A percentile compares a stretch with the other conserved stretches of the same genome.
Conservation (phyloP, 2,888 invertebrate species). For the Watsonalla cultraria region DNA sequence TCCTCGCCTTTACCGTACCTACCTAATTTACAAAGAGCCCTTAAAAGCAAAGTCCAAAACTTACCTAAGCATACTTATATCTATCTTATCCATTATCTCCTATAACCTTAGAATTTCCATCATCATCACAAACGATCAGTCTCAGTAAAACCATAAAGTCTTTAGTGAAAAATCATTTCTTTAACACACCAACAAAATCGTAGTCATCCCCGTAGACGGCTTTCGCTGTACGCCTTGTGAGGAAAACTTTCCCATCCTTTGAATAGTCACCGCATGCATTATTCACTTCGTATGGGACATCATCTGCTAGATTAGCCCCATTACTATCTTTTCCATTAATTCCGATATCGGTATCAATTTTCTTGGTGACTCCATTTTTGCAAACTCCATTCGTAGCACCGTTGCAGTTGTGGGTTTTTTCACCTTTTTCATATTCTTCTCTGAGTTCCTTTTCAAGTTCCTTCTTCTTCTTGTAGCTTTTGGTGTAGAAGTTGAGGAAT, state of each 20-base stretch:
- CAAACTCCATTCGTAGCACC: constrained; percentile 19
- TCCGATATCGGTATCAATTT: constrained; percentile 33
- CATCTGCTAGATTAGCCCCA: constrained; percentile 34
- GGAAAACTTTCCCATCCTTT: constrained; percentile 52
- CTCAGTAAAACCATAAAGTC: constrained; percentile 57
- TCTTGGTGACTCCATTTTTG: constrained; percentile 25
- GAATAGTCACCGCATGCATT: constrained; percentile 56
- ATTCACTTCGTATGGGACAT: constrained; percentile 51
- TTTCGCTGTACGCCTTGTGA: constrained; percentile 58
- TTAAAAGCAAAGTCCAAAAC: constrained; percentile 30
- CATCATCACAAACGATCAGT: constrained; percentile 70
- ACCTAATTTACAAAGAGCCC: constrained; percentile 25
- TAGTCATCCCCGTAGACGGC: constrained; percentile 47
- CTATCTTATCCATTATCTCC: constrained; percentile 33
- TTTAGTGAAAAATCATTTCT: constrained; percentile 61
- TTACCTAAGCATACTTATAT: constrained; percentile 36
- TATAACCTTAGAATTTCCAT: constrained; percentile 32
- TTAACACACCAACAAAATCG: constrained; percentile 59
- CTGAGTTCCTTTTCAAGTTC: constrained; percentile 38
- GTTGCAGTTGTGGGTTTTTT: constrained; percentile 36
- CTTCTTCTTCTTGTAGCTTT: constrained; percentile 71
- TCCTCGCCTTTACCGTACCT: constrained; percentile 24
- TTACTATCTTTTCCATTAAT: constrained; percentile 35
- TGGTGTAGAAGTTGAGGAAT: constrained; percentile 82
- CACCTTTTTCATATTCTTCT: constrained; percentile 31